Percentiles rank a stretch among this genome's conserved stretches.
Evolutionary conservation across 2,888 invertebrate genomes (phyloP).

Genomic region (Cheilosia vulpina): DNA sequence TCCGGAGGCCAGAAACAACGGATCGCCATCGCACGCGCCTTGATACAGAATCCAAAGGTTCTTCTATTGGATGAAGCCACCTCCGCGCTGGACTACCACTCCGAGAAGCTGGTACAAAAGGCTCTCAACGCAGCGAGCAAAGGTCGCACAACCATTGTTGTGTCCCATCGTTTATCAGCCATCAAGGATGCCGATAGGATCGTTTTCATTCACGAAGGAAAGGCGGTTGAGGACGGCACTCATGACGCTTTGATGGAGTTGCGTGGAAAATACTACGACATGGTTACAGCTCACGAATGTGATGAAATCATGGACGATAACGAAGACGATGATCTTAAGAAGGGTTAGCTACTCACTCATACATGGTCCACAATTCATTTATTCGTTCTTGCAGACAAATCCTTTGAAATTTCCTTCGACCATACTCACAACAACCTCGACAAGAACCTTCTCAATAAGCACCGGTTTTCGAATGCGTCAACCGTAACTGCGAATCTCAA

Average conservation of each 20-base stretch:
- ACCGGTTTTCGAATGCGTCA: slow-evolving; percentile 57
- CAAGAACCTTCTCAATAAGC: slow-evolving; percentile 51
- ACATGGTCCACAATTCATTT: neutral
- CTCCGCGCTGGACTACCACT: slow-evolving; percentile 91
- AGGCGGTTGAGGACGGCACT: slow-evolving; percentile 88
- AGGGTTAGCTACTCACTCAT: slow-evolving; percentile 25
- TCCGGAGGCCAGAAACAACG: slow-evolving; percentile 93
- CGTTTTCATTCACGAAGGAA: slow-evolving; percentile 88
- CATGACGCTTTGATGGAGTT: slow-evolving; percentile 87
- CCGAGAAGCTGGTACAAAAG: slow-evolving; percentile 91
- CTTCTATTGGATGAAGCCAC: slow-evolving; percentile 92
- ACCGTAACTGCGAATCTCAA: slow-evolving; percentile 1
- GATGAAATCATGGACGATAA: slow-evolving; percentile 73
- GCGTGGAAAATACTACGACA: slow-evolving; percentile 87
- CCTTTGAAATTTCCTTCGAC: slow-evolving; percentile 37
- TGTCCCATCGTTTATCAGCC: slow-evolving; percentile 89
- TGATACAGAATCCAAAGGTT: slow-evolving; percentile 90
- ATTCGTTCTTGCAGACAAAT: slow-evolving; percentile 18
- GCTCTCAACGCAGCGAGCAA: slow-evolving; percentile 90
- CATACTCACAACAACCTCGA: slow-evolving; percentile 46
- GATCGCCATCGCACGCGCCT: slow-evolving; percentile 92
- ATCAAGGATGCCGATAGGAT: slow-evolving; percentile 88
- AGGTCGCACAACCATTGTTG: slow-evolving; percentile 89
- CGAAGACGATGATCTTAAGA: slow-evolving; percentile 38
- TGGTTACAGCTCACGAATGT: slow-evolving; percentile 84